A percentile compares a stretch with the other conserved stretches of the same genome.
Evolutionary conservation across 2,797 vertebrate species (phyloP).

Genomic region (Enteromius argenteus): DNA sequence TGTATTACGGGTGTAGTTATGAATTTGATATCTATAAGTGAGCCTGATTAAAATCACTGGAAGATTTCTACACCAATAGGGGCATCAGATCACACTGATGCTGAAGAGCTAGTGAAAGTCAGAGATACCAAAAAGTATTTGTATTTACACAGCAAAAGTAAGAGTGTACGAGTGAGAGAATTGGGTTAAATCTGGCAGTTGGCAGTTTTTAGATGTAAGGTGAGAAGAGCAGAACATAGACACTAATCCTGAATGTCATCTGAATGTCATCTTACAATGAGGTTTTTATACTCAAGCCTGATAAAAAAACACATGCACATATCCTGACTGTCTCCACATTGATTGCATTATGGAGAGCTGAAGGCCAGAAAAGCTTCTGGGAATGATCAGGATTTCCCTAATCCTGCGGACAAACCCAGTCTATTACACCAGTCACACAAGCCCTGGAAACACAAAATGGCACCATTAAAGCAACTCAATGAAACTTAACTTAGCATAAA

Average conservation of each 20-base stretch:
- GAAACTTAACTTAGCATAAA: not conserved
- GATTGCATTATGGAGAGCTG: slow-evolving; percentile 30
- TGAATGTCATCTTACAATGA: slow-evolving; percentile 86
- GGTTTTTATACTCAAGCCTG: slow-evolving; percentile 78
- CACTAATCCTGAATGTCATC: slow-evolving; percentile 81
- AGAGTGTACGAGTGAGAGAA: not conserved
- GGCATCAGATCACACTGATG: not conserved
- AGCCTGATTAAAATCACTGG: not conserved
- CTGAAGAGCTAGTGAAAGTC: not conserved
- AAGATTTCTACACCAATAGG: not conserved
- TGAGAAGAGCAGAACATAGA: slow-evolving; percentile 84
- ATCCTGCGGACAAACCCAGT: slow-evolving; percentile 26
- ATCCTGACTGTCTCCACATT: slow-evolving; percentile 12
- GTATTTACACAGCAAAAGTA: not conserved
- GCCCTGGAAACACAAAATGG: not conserved
- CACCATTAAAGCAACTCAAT: not conserved
- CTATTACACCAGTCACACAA: slow-evolving; percentile 22
- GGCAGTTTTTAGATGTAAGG: slow-evolving; percentile 81
- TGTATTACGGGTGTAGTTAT: not conserved
- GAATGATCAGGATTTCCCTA: slow-evolving; percentile 52
- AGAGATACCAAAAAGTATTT: not conserved
- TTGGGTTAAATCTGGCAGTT: slow-evolving; percentile 71
- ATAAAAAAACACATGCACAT: slow-evolving; percentile 61
- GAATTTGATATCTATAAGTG: too few relatives aligned
- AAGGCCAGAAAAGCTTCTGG: slow-evolving; percentile 41